A percentile compares a stretch with the other conserved stretches of the same genome.
phyloP scores from a whole-genome alignment of 2,888 invertebrate species.

The Rapana venosa region DNA sequence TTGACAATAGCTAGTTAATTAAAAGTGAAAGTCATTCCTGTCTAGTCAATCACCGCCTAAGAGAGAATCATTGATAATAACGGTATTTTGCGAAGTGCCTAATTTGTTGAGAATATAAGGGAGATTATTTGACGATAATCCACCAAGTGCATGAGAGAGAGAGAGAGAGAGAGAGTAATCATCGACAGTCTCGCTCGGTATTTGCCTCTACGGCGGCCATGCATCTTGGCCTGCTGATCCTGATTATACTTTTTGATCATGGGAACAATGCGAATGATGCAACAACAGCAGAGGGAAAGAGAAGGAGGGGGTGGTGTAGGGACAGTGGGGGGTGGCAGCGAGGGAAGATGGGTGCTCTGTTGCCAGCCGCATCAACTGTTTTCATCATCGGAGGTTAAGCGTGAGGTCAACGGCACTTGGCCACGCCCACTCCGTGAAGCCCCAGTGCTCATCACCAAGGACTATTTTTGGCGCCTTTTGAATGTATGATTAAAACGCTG shows the following conservation, averaged over 20 bases:
- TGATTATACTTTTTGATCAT: background rate
- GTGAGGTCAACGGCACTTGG: conserved; percentile 2
- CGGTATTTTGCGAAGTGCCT: too few species aligned
- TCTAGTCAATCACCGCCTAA: too few species aligned
- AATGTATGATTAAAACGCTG: background rate
- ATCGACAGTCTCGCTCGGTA: background rate
- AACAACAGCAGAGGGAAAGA: background rate
- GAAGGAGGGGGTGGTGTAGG: background rate
- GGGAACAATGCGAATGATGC: background rate
- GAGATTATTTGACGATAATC: too few species aligned
- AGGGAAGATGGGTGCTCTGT: background rate
- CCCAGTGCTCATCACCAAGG: background rate
- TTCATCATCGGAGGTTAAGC: background rate
- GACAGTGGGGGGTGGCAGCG: background rate
- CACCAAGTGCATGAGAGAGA: too few species aligned
- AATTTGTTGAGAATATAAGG: too few species aligned
- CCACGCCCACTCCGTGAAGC: conserved; percentile 17
- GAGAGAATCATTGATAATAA: too few species aligned
- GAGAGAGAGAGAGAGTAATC: background rate
- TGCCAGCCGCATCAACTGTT: background rate
- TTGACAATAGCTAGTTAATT: too few species aligned
- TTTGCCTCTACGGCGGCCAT: background rate
- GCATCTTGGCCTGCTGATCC: background rate
- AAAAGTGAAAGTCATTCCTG: too few species aligned
- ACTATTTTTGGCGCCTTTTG: conserved; percentile 19